phyloP scores from a whole-genome alignment of 92 coral and sea anemone species.

The Umimayanthus kanabou region DNA sequence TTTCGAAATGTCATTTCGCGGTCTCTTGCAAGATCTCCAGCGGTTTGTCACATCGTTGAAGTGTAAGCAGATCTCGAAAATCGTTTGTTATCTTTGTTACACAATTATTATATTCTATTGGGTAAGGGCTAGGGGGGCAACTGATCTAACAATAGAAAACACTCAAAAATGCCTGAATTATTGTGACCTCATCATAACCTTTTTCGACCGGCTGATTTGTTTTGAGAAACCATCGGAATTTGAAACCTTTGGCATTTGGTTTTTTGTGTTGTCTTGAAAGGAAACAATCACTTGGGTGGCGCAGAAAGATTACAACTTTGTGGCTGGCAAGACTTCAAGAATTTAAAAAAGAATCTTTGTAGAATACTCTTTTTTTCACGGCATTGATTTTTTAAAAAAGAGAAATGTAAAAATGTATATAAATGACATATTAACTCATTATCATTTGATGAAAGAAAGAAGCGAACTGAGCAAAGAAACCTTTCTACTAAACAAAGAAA shows the following conservation, averaged over 20 bases:
- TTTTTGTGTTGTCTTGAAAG: neutral
- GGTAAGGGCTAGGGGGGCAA: conserved; percentile 4
- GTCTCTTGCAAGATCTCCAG: neutral
- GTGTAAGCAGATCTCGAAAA: conserved; percentile 16
- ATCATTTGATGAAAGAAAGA: too few species aligned
- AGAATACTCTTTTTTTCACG: neutral
- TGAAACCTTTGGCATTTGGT: neutral
- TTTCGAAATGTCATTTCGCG: neutral
- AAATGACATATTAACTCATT: too few species aligned
- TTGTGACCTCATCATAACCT: conserved; percentile 15
- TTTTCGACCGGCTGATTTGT: neutral
- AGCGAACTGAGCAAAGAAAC: too few species aligned
- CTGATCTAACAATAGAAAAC: neutral
- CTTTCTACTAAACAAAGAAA: too few species aligned
- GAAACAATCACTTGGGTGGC: neutral
- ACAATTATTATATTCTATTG: neutral
- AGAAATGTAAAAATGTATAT: too few species aligned
- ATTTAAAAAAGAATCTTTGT: neutral
- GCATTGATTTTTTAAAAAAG: too few species aligned
- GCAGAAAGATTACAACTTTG: neutral
- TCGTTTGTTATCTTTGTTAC: conserved; percentile 16
- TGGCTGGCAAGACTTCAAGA: neutral
- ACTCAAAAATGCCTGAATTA: neutral
- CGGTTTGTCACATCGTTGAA: conserved; percentile 18
- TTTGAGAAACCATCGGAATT: conserved; percentile 12